phyloP scores from a whole-genome alignment of 2,797 vertebrate genomes.

The Uromys caudimaculatus region DNA sequence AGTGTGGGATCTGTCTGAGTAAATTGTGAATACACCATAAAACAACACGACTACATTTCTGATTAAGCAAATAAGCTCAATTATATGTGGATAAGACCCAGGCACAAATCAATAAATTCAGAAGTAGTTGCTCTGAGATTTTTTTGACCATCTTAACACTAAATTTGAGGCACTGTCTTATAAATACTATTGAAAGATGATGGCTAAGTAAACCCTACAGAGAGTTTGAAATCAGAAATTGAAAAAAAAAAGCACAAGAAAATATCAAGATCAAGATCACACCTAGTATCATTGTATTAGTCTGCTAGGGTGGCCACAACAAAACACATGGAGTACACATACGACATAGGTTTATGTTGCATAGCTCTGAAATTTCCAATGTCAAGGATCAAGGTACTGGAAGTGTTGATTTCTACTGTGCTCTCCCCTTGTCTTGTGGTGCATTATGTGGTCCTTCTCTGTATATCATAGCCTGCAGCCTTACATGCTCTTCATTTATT shows the following conservation, averaged over 20 bases:
- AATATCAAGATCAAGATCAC: background rate
- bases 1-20: slow-evolving; percentile 58
- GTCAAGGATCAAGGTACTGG: background rate
- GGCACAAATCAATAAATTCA: slow-evolving; percentile 20
- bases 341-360: background rate
- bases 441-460: background rate
- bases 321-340: background rate
- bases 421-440: background rate
- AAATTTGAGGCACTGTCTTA: background rate
- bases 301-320: background rate
- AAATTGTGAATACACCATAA: slow-evolving; percentile 53
- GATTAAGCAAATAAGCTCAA: slow-evolving; percentile 50
- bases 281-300: background rate
- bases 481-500: background rate
- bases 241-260: background rate
- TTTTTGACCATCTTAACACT: background rate
- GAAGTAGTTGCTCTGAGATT: background rate
- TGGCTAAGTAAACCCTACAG: background rate
- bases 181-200: background rate
- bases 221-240: background rate
- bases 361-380: background rate
- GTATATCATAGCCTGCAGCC: rapidly evolving
- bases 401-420: background rate
- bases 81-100: background rate
- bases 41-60: slow-evolving; percentile 50